These are phyloP conservation scores for Astreopora myriophthalma DNA, from an alignment of 64 coral and sea anemone genomes.

Conservation along the genomic window DNA sequence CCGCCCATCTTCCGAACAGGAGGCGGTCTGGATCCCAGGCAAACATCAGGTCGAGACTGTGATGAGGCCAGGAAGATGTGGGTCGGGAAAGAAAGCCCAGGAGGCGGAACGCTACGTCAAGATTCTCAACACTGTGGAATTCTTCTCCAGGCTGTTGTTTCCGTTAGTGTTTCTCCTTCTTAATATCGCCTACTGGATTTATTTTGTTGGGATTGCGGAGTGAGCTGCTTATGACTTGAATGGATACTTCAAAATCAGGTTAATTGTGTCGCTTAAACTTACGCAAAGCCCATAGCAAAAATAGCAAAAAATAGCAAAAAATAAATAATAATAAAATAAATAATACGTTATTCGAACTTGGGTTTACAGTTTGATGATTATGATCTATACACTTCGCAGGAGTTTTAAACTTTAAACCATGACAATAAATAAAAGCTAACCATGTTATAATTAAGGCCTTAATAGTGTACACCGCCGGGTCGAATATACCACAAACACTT, in stretches of 20 bases:
- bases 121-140: constrained; percentile 79
- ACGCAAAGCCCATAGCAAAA: background rate
- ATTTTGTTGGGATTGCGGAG: constrained; percentile 35
- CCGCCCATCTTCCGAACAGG: constrained; percentile 74
- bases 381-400: too few species aligned
- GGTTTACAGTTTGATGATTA: too few species aligned
- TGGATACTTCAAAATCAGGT: background rate
- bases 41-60: constrained; percentile 87
- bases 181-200: constrained; percentile 89
- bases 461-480: too few species aligned
- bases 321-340: background rate
- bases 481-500: too few species aligned
- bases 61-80: constrained; percentile 49
- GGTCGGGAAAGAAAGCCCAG: background rate
- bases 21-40: constrained; percentile 89
- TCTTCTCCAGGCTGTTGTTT: constrained; percentile 73
- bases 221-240: background rate
- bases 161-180: constrained; percentile 79
- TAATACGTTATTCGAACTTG: too few species aligned
- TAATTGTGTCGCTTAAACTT: background rate
- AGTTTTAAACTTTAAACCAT: too few species aligned
- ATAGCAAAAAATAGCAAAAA: background rate
- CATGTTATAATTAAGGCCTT: too few species aligned
- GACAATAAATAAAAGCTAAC: too few species aligned
- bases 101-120: background rate